These are phyloP conservation scores for Drosophila maculinotata DNA, from an alignment of 2,888 invertebrate genomes.

Conservation along the genomic window DNA sequence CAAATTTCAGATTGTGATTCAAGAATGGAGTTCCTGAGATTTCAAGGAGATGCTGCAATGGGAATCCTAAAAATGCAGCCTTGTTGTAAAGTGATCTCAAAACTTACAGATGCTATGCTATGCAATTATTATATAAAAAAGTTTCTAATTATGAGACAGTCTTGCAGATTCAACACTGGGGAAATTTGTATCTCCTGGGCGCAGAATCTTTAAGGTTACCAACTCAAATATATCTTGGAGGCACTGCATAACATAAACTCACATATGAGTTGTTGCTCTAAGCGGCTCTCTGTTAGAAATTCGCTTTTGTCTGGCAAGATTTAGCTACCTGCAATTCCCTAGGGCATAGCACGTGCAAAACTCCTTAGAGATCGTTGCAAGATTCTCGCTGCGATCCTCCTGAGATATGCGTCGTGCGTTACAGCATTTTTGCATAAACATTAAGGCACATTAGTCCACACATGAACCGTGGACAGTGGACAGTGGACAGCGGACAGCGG, in stretches of 20 bases:
- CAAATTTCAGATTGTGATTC: no score
- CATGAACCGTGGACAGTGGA: constrained; percentile 7
- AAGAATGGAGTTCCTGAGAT: no score
- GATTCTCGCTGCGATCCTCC: constrained; percentile 12
- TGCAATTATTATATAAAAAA: no score
- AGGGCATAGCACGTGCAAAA: constrained; percentile 52
- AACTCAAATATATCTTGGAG: no score
- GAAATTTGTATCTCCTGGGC: no score
- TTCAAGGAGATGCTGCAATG: no score
- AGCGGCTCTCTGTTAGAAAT: not conserved
- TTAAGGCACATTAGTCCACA: constrained; percentile 64
- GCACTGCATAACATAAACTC: not conserved
- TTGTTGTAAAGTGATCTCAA: not conserved
- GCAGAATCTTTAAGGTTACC: no score
- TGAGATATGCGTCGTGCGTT: constrained; percentile 18
- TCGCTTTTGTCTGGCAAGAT: not conserved
- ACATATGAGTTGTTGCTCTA: constrained; percentile 6
- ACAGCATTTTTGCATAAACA: constrained; percentile 66
- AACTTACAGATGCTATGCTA: no score
- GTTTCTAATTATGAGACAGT: no score
- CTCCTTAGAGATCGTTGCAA: not conserved
- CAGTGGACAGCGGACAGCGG: constrained; percentile 8
- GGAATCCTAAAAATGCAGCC: not conserved
- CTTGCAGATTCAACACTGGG: no score
- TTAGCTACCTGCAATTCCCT: constrained; percentile 43